Conservation (phyloP, 2,888 invertebrate species). For the Hirtodrosophila histrioides region DNA sequence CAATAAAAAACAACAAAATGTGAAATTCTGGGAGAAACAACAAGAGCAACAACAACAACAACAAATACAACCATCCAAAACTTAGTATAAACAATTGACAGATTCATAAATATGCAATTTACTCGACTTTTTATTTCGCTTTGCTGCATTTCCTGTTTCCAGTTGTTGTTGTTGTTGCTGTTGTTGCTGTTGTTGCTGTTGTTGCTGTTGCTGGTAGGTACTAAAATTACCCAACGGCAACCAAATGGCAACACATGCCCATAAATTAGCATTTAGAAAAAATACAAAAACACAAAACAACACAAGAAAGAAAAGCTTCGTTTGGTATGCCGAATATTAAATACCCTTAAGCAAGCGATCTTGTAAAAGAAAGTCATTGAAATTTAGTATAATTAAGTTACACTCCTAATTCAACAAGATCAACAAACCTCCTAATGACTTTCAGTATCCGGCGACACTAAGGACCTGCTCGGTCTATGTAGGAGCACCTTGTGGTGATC, state of each 20-base stretch:
- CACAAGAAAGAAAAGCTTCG: conserved; percentile 30
- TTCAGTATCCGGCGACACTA: no score
- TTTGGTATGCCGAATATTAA: background rate
- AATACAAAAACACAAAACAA: conserved; percentile 45
- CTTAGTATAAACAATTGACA: conserved; percentile 79
- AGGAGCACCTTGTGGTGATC: no score
- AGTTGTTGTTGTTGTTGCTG: conserved; percentile 47
- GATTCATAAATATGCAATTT: conserved; percentile 81
- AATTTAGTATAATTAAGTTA: no score
- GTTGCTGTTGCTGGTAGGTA: conserved; percentile 54
- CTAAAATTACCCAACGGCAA: conserved; percentile 80
- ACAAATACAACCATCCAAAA: conserved; percentile 30
- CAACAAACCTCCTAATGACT: no score
- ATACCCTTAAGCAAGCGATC: conserved; percentile 25
- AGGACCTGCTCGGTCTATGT: no score
- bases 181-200: conserved; percentile 30
- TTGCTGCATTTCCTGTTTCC: conserved; percentile 79
- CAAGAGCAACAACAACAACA: conserved; percentile 39
- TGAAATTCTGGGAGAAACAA: conserved; percentile 66
- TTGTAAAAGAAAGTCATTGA: no score
- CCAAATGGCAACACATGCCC: conserved; percentile 81
- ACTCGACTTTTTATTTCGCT: conserved; percentile 78
- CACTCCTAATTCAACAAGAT: no score
- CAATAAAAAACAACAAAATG: conserved; percentile 58
- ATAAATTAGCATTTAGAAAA: conserved; percentile 79